Evolutionary conservation across 2,888 invertebrate species (phyloP), one percentile per base, ranked within the genome.

Genomic region (Chaetoderma sp.): DNA sequence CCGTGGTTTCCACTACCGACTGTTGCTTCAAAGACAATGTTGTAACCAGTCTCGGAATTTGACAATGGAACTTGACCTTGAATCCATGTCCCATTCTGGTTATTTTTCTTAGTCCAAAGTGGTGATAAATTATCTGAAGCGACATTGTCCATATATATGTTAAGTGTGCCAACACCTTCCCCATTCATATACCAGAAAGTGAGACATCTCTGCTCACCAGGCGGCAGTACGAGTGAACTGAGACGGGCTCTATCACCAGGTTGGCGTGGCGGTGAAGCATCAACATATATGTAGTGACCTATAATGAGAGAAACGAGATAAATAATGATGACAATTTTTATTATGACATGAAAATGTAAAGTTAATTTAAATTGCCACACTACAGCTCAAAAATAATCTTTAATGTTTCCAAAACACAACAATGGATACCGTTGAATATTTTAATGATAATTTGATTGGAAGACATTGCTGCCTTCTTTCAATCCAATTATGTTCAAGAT

Each of bases 151-250:
- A 75, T 63, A 27, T 71, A 70, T n/a, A 80, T 67, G n/a, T 74
- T 78, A 42, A 83, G 75, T 5, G 71, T 57, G 1, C 82, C 83
- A 5, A 80, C 75, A 65, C 64, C 69, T 13, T 56, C 47, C 0
- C 82, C 83, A 65, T 76, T 74, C 79, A 83, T 83, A 67, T 81
- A 82, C 81, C 82, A 83, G 78, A 83, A 83, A 5, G 68, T 72
- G 59, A 82, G 72, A 65, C 83, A 83, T 59, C 39, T 27, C 18
- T 21, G 23, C 16, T 16, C 39, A 4, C 8, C 16, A n/a, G 56
- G 30, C 10, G 16, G 23, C 18, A 60, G 18, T 5, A 18, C 4
- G 58, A 52, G 21, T 32, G 32, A 32, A 4, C 32, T 28, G 4
- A 52, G 61, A n/a, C 33, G 55, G 28, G 44, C 32, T 21, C 56